Conservation (phyloP, 2,797 vertebrate genomes). For the Thamnophis elegans region DNA sequence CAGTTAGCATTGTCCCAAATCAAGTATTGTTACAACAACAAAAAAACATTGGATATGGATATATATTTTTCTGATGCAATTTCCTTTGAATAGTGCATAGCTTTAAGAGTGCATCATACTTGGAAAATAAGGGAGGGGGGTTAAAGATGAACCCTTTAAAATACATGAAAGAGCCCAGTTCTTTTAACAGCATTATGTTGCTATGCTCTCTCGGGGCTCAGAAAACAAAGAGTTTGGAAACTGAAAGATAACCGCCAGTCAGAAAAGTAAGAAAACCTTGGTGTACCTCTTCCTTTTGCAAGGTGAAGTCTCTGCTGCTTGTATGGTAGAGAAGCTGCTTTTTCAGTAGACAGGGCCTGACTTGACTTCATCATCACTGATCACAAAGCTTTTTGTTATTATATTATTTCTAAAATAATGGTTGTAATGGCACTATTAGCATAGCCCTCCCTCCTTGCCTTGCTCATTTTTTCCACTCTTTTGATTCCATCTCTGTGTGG, state of each 20-base stretch:
- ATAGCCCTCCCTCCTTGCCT: background rate
- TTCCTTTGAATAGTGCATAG: background rate
- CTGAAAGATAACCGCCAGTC: background rate
- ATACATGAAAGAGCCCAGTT: background rate
- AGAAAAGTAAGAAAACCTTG: background rate
- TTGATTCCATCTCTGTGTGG: background rate
- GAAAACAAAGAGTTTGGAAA: background rate
- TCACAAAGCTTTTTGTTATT: background rate
- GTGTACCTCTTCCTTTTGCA: background rate
- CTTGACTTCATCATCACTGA: background rate
- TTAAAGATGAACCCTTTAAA: background rate
- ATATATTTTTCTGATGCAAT: background rate
- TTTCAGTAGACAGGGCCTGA: background rate
- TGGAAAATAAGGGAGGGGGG: background rate
- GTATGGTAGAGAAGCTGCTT: background rate
- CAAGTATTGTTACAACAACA: background rate
- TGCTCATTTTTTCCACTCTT: background rate
- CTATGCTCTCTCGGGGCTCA: background rate
- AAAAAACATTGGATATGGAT: background rate
- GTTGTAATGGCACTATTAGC: background rate
- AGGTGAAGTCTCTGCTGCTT: background rate
- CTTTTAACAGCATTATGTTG: background rate
- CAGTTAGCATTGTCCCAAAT: background rate
- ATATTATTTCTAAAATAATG: background rate
- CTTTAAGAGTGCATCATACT: background rate